These are phyloP conservation scores for Pemphredon lugubris DNA, from an alignment of 2,888 invertebrate genomes.

Conservation along the genomic window DNA sequence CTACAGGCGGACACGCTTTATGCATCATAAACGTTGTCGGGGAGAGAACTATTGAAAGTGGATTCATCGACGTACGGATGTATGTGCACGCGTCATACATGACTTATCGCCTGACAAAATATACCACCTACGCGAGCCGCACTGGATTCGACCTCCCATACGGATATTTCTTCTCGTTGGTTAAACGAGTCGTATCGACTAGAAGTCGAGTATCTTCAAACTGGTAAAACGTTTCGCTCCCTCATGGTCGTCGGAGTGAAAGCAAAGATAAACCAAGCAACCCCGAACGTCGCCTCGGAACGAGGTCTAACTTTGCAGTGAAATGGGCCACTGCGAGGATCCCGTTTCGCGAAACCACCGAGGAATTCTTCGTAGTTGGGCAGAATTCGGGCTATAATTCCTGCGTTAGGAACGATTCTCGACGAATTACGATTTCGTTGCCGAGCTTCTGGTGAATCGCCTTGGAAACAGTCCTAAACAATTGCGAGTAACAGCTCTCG, in stretches of 20 bases:
- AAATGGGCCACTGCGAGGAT: constrained; percentile 3
- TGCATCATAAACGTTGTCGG: background rate
- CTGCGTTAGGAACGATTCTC: constrained; percentile 3
- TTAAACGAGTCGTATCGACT: constrained; percentile 60
- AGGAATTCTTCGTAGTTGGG: constrained; percentile 23
- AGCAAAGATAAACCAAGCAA: constrained; percentile 55
- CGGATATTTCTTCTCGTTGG: constrained; percentile 23
- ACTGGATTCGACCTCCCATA: constrained; percentile 9
- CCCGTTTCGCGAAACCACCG: background rate
- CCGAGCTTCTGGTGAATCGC: background rate
- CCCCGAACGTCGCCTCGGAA: too few relatives aligned
- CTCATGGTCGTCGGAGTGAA: constrained; percentile 50
- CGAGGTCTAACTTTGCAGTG: constrained; percentile 28
- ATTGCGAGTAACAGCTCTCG: background rate
- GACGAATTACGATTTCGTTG: background rate
- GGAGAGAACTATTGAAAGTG: background rate
- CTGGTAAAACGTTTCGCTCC: constrained; percentile 38
- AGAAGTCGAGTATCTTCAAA: constrained; percentile 54
- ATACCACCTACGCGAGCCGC: constrained; percentile 5
- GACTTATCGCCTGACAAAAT: constrained; percentile 10
- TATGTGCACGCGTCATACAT: too few relatives aligned
- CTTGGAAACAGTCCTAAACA: constrained; percentile 10
- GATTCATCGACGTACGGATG: too few relatives aligned
- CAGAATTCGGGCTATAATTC: constrained; percentile 27
- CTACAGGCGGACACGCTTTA: constrained; percentile 8